Evolutionary conservation across 2,113 vertebrate species (phyloP).

Genomic region (Epinephelus fuscoguttatus): DNA sequence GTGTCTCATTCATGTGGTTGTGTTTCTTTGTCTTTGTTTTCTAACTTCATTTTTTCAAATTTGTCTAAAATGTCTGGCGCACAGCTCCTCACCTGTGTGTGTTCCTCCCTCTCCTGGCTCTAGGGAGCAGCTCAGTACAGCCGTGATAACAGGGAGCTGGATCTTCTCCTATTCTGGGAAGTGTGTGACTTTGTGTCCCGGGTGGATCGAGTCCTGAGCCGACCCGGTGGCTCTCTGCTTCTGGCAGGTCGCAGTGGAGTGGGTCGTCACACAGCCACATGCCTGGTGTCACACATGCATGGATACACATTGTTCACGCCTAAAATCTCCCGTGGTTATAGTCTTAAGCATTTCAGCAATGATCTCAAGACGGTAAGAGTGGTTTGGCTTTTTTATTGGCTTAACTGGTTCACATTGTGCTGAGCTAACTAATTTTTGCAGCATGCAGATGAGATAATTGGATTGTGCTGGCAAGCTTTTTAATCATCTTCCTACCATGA

Average conservation of each 20-base stretch:
- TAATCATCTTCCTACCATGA: not conserved
- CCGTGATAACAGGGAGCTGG: slow-evolving; percentile 91
- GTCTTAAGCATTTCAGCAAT: slow-evolving; percentile 93
- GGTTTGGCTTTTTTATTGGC: not conserved
- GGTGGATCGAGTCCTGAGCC: slow-evolving; percentile 92
- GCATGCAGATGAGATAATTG: slow-evolving; percentile 19
- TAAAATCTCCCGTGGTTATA: slow-evolving; percentile 93
- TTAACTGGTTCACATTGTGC: not conserved
- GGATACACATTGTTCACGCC: slow-evolving; percentile 90
- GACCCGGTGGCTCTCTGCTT: slow-evolving; percentile 93
- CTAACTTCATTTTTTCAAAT: not conserved
- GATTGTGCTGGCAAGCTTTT: not conserved
- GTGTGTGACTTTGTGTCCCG: slow-evolving; percentile 92
- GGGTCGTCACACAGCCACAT: slow-evolving; percentile 91
- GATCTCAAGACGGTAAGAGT: slow-evolving; percentile 91
- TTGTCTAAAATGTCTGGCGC: not conserved
- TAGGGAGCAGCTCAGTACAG: slow-evolving; percentile 94
- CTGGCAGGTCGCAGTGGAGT: slow-evolving; percentile 95
- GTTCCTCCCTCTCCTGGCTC: slow-evolving; percentile 15
- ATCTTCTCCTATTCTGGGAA: slow-evolving; percentile 95
- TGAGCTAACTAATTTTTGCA: not conserved
- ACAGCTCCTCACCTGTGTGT: slow-evolving; percentile 21
- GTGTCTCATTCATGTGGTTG: not conserved
- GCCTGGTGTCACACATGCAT: slow-evolving; percentile 95
- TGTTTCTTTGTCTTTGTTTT: not conserved